Base-by-base conservation (phyloP, 2,888 invertebrate species). In the Mesorhabditis spiculigera region DNA sequence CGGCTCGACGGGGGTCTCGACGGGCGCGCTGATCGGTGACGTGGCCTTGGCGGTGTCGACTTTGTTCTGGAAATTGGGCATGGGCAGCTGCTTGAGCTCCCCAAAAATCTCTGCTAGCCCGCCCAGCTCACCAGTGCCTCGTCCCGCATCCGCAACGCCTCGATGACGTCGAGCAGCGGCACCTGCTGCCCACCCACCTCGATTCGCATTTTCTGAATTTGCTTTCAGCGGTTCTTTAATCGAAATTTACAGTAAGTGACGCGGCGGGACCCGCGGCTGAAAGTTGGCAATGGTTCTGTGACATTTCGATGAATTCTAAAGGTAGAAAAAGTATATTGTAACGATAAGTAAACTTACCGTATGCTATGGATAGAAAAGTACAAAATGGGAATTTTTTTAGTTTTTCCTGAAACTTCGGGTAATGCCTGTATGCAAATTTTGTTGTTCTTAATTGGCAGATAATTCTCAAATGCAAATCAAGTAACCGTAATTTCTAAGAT, bases 351-450 rank as follows among this genome's bases (percentile, higher is more conserved):
- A 3, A 1, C 28, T 3, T 28, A 28, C 28, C 28, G 28, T 28
- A 28, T 28, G 28, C 28, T 28, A 28, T 50, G 58, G n/a, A 13
- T n/a, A n/a, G n/a, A 50, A 50, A 50, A 50, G 58, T 50, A 50
- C 10, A 50, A 50, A 50, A 13, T 13, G 2, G 58, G n/a, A 50
- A 50, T 13, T 50, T 50, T 50, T 13, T 50, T 10, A 50, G n/a
- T 13, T 13, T 50, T 50, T 13, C n/a, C 58, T 50, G 58, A 13
- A 50, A 50, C n/a, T 13, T n/a, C n/a, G 58, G 8, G 8, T n/a
- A 50, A 50, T 50, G 58, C n/a, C n/a, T 50, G n/a, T 50, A 50
- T 50, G 58, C 58, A 50, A 50, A 50, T 50, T 50, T 50, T 50
- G 10, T 13, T 50, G 8, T 50, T 10, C 28, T 28, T 28, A 28